A percentile compares a stretch with the other conserved stretches of the same genome.
These are phyloP conservation scores for Petaurus breviceps DNA, from an alignment of 2,113 vertebrate genomes.

Conservation along the genomic window DNA sequence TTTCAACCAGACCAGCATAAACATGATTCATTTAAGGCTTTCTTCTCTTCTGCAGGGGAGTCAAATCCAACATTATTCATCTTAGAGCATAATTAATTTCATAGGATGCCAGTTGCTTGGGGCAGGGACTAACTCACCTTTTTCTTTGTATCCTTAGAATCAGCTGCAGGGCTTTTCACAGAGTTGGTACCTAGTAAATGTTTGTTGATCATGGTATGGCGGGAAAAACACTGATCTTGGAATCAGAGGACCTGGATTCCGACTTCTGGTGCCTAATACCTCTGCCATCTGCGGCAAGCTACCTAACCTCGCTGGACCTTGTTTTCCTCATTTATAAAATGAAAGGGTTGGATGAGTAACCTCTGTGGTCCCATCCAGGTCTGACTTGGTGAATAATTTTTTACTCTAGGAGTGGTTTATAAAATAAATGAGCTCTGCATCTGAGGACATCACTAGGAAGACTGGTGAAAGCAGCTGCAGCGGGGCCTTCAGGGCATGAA, in stretches of 20 bases:
- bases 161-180: not conserved
- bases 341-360: not conserved
- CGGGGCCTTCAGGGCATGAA: not conserved
- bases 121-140: not conserved
- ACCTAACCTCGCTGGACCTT: not conserved
- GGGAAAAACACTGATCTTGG: not conserved
- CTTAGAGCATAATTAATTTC: not conserved
- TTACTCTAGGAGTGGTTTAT: not conserved
- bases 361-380: not conserved
- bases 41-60: not conserved
- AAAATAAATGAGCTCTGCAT: not conserved
- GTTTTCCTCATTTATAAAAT: not conserved
- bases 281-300: not conserved
- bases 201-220: not conserved
- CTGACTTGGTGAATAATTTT: not conserved
- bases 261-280: not conserved
- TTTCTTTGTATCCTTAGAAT: not conserved
- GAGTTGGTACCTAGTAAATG: not conserved
- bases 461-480: not conserved
- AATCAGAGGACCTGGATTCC: not conserved
- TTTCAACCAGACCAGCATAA: not conserved
- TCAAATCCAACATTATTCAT: not conserved
- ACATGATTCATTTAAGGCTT: not conserved
- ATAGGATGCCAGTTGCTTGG: not conserved
- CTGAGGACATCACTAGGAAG: conserved; percentile 29